Evolutionary conservation across 2,797 vertebrate species (phyloP).

Genomic region (Artibeus jamaicensis): DNA sequence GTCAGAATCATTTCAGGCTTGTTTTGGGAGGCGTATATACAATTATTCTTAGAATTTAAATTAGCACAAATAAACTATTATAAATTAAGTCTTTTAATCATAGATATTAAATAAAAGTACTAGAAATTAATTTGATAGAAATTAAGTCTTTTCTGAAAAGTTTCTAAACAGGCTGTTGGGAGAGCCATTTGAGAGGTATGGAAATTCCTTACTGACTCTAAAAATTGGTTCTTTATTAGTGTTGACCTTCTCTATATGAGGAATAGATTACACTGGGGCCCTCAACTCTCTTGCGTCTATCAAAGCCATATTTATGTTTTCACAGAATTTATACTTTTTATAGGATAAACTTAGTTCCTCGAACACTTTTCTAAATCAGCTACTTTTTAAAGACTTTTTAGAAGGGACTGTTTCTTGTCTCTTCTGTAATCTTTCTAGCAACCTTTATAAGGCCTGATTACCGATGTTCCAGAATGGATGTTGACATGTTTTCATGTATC

Average conservation of each 20-base stretch:
- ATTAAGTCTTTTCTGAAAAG: not conserved
- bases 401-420: not conserved
- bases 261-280: slow-evolving; percentile 15
- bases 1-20: not conserved
- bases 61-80: not conserved
- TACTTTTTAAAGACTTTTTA: slow-evolving; percentile 55
- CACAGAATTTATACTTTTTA: slow-evolving; percentile 51
- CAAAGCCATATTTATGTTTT: slow-evolving; percentile 43
- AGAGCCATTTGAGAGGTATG: not conserved
- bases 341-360: slow-evolving; percentile 30
- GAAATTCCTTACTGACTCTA: not conserved
- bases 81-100: not conserved
- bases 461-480: not conserved
- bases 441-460: slow-evolving; percentile 44
- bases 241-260: slow-evolving; percentile 54
- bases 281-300: slow-evolving; percentile 36
- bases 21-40: not conserved
- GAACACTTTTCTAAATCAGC: slow-evolving; percentile 36
- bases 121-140: not conserved
- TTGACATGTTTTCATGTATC: not conserved
- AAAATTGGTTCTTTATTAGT: slow-evolving; percentile 50
- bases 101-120: not conserved
- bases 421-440: slow-evolving; percentile 51
- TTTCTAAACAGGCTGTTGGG: not conserved
- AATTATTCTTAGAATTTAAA: not conserved